These are phyloP conservation scores for Rhabdophis nuchalis DNA, from an alignment of 2,797 vertebrate genomes.

Conservation along the genomic window DNA sequence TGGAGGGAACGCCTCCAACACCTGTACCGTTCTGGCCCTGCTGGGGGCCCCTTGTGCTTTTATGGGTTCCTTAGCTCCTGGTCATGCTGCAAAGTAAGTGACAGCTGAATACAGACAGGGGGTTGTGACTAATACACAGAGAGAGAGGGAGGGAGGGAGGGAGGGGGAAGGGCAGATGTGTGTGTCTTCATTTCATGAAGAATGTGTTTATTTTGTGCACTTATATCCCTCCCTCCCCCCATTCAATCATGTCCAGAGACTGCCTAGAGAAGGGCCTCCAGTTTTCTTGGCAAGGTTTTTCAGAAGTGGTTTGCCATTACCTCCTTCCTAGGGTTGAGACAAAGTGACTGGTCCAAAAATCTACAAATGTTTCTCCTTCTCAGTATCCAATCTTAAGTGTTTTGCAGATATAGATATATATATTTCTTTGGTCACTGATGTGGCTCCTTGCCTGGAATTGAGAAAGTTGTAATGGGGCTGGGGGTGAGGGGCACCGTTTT, in stretches of 20 bases:
- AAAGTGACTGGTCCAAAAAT: not conserved
- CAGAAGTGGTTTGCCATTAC: not conserved
- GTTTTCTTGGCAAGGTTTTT: not conserved
- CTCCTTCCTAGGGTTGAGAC: not conserved
- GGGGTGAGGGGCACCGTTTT: too few species aligned
- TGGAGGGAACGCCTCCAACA: conserved; percentile 93
- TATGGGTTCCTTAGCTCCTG: conserved; percentile 86
- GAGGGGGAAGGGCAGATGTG: not conserved
- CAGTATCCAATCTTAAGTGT: not conserved
- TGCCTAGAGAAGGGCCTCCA: not conserved
- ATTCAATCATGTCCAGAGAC: not conserved
- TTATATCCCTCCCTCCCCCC: not conserved
- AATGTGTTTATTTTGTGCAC: not conserved
- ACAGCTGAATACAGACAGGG: not conserved
- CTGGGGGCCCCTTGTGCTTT: conserved; percentile 84
- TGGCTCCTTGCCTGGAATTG: not conserved
- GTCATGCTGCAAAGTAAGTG: conserved; percentile 86
- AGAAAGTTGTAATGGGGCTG: not conserved
- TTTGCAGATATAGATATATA: not conserved
- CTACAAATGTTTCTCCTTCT: not conserved
- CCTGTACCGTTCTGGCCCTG: conserved; percentile 86
- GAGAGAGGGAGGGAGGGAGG: too few species aligned
- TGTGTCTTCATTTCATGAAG: not conserved
- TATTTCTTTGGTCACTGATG: not conserved
- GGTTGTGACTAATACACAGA: not conserved